phyloP scores from a whole-genome alignment of 2,113 vertebrate species.

The Platichthys stellatus region DNA sequence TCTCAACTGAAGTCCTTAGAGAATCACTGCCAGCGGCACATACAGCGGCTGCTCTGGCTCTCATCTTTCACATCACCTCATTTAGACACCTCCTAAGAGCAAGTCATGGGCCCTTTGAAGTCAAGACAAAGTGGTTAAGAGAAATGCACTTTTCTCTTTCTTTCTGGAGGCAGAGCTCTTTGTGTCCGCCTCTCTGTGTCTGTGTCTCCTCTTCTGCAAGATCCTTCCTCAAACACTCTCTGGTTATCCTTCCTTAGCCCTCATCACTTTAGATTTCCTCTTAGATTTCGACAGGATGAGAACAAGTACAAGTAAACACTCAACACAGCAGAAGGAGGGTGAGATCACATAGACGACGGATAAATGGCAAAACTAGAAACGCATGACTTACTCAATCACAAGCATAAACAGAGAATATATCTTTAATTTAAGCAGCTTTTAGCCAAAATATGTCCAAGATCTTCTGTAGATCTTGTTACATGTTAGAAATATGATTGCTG shows the following conservation, averaged over 20 bases:
- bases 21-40: slow-evolving; percentile 44
- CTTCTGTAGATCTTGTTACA: fast-evolving
- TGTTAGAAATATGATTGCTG: not conserved
- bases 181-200: not conserved
- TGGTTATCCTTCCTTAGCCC: not conserved
- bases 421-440: too few species aligned
- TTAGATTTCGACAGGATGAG: too few species aligned
- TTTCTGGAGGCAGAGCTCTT: slow-evolving; percentile 44
- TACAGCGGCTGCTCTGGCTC: slow-evolving; percentile 40
- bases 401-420: not conserved
- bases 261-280: not conserved
- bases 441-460: too few species aligned
- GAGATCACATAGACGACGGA: not conserved
- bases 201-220: not conserved
- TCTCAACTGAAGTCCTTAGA: slow-evolving; percentile 44
- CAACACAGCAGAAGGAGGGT: not conserved
- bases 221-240: slow-evolving; percentile 13
- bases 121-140: slow-evolving; percentile 59
- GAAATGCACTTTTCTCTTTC: slow-evolving; percentile 57
- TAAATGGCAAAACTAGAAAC: too few species aligned
- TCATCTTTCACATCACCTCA: slow-evolving; percentile 61
- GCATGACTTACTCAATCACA: too few species aligned
- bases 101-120: slow-evolving; percentile 65
- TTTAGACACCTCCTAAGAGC: slow-evolving; percentile 60
- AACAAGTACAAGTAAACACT: not conserved